Evolutionary conservation across 30 jellyfish, hydroid and myxozoan species (phyloP).

Genomic region (Aurelia sp.): DNA sequence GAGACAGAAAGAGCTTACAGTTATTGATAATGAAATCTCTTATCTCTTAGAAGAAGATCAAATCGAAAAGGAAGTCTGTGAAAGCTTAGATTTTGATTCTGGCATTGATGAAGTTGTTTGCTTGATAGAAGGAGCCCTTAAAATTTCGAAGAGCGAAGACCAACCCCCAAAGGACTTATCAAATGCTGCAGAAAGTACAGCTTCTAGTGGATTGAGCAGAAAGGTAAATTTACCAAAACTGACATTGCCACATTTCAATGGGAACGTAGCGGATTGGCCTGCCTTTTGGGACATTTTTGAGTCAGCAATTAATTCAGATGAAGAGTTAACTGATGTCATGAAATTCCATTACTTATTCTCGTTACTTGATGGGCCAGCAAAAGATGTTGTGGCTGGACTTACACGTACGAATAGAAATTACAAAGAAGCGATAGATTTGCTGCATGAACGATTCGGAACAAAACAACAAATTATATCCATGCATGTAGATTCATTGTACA

Average conservation of each 20-base stretch:
- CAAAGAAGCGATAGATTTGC: slow-evolving; percentile 15
- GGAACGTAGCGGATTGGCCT: slow-evolving; percentile 3
- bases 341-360: slow-evolving; percentile 36
- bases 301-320: slow-evolving; percentile 10
- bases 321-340: slow-evolving; percentile 13
- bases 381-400: slow-evolving; percentile 4
- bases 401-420: slow-evolving; percentile 7
- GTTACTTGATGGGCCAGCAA: slow-evolving; percentile 29
- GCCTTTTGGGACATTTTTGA: slow-evolving; percentile 39
- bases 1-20: slow-evolving; percentile 8
- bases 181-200: too few relatives aligned
- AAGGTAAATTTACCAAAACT: slow-evolving; percentile 20
- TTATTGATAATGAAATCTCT: neutral
- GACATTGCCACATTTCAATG: slow-evolving; percentile 18
- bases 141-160: too few relatives aligned
- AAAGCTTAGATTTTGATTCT: slow-evolving; percentile 3
- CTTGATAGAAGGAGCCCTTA: slow-evolving; percentile 7
- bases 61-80: too few relatives aligned
- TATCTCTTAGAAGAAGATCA: too few relatives aligned
- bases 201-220: neutral
- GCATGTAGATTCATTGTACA: neutral
- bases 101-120: neutral
- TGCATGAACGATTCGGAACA: slow-evolving; percentile 2
- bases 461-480: slow-evolving; percentile 24
- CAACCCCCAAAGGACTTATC: too few relatives aligned